These are phyloP conservation scores for Ectemnius cavifrons DNA, from an alignment of 2,888 invertebrate species.

Conservation along the genomic window DNA sequence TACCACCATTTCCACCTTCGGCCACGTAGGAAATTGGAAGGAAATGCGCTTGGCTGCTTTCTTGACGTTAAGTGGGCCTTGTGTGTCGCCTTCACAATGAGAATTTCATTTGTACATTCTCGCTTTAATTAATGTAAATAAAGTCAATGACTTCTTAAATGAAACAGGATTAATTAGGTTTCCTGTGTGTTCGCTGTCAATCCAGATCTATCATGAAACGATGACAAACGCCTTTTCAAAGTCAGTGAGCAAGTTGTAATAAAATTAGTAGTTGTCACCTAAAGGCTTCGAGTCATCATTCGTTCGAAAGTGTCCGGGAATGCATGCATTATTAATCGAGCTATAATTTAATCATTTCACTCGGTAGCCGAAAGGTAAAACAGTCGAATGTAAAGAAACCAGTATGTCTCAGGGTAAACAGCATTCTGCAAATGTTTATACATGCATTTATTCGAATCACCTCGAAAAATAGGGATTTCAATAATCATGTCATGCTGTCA, in stretches of 20 bases:
- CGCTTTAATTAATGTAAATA: not conserved
- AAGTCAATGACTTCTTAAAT: no score
- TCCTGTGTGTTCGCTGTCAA: no score
- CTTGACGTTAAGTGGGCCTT: not conserved
- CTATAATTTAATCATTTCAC: not conserved
- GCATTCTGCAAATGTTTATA: slow-evolving; percentile 2
- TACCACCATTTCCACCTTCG: slow-evolving; percentile 8
- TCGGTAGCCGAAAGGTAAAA: not conserved
- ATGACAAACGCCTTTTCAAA: no score
- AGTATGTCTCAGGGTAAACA: not conserved
- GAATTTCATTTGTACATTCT: not conserved
- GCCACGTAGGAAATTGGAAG: slow-evolving; percentile 20
- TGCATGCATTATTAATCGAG: not conserved
- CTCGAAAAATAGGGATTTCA: not conserved
- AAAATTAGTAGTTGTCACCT: no score
- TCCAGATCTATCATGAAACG: no score
- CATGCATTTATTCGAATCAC: not conserved
- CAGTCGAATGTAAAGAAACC: not conserved
- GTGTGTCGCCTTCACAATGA: no score
- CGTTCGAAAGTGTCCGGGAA: not conserved
- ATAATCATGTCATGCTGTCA: not conserved
- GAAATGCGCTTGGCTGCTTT: slow-evolving; percentile 29
- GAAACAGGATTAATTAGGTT: no score
- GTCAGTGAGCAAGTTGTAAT: no score
- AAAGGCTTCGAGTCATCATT: no score